Conservation (phyloP, 2,113 vertebrate species). For the Alethe diademata region DNA sequence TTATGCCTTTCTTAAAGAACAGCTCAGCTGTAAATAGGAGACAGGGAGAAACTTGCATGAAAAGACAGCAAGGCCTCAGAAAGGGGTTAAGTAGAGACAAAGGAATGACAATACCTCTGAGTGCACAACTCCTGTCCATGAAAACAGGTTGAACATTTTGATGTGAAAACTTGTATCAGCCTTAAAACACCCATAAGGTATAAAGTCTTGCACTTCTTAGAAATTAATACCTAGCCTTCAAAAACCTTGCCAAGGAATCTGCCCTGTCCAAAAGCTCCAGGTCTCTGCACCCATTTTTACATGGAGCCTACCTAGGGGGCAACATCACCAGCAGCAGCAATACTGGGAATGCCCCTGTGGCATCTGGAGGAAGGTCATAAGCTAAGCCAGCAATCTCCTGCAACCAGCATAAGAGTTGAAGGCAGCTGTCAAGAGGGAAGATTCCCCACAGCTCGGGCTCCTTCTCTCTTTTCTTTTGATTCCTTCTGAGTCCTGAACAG, state of each 20-base stretch:
- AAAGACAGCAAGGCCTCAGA: neutral
- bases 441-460: accelerated
- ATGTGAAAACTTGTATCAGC: neutral
- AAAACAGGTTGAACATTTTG: neutral
- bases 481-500: constrained; percentile 3
- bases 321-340: neutral
- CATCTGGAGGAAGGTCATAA: neutral
- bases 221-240: neutral
- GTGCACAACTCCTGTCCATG: neutral
- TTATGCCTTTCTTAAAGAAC: neutral
- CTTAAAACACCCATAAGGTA: neutral
- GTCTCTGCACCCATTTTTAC: neutral
- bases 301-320: neutral
- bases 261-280: neutral
- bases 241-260: neutral
- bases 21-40: neutral
- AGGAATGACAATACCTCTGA: neutral
- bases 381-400: neutral
- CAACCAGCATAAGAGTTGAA: neutral
- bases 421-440: neutral
- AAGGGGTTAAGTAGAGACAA: neutral
- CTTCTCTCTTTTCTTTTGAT: neutral
- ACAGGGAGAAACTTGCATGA: neutral
- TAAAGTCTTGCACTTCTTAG: neutral
- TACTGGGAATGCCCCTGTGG: neutral